Percentiles rank a stretch among this genome's conserved stretches.
Evolutionary conservation across 1,140 invertebrate genomes (phyloP).

Genomic region (Octopus sinensis): DNA sequence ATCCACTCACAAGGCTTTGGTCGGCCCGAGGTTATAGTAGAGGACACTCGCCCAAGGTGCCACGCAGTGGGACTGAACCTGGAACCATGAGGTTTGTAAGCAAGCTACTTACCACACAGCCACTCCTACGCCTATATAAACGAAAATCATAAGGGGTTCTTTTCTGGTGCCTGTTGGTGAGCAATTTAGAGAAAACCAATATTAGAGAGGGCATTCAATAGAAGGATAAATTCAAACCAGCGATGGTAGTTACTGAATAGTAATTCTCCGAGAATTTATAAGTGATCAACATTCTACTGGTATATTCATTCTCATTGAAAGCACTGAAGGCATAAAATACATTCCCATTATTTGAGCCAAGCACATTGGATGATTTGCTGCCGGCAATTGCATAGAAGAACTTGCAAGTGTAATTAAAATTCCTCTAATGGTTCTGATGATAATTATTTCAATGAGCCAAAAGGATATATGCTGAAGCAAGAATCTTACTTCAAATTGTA

Average conservation of each 20-base stretch:
- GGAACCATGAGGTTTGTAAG: too few relatives aligned
- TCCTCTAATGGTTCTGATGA: slow-evolving; percentile 94
- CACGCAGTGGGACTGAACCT: too few relatives aligned
- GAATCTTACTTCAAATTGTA: slow-evolving; percentile 90
- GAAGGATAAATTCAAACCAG: slow-evolving; percentile 99
- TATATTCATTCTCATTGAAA: slow-evolving; percentile 99
- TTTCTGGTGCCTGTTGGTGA: slow-evolving; percentile 57
- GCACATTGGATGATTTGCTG: slow-evolving; percentile 93
- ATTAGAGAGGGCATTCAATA: slow-evolving; percentile 92
- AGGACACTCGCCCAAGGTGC: too few relatives aligned
- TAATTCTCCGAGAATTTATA: slow-evolving; percentile 88
- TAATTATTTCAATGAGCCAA: slow-evolving; percentile 93
- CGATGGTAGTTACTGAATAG: slow-evolving; percentile 99
- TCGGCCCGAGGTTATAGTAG: too few relatives aligned
- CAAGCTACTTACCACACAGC: too few relatives aligned
- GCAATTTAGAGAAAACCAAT: slow-evolving; percentile 94
- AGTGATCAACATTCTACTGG: slow-evolving; percentile 82
- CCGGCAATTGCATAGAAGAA: slow-evolving; percentile 99
- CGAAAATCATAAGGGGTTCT: not conserved
- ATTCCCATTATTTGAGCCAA: slow-evolving; percentile 99
- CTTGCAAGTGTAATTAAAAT: slow-evolving; percentile 93
- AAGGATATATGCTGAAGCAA: slow-evolving; percentile 99
- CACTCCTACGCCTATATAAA: too few relatives aligned
- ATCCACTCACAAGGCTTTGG: too few relatives aligned
- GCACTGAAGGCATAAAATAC: slow-evolving; percentile 98